These are phyloP conservation scores for Collichthys lucidus DNA, from an alignment of 2,113 vertebrate genomes.

Conservation along the genomic window DNA sequence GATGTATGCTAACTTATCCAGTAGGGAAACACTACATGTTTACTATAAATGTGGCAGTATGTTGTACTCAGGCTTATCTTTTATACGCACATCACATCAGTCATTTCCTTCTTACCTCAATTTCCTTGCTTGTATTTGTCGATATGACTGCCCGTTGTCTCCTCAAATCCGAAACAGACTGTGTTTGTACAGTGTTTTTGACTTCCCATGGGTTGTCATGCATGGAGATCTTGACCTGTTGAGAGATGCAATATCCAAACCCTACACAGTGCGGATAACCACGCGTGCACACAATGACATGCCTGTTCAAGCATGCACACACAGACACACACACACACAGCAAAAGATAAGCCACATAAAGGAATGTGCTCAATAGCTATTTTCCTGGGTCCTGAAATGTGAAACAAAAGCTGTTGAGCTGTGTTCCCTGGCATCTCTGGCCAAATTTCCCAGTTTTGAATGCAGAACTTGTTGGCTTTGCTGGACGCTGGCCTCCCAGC, in stretches of 20 bases:
- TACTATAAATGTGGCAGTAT: slow-evolving; percentile 34
- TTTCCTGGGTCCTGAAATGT: slow-evolving; percentile 43
- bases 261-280: neutral
- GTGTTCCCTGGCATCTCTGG: slow-evolving; percentile 19
- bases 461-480: slow-evolving; percentile 29
- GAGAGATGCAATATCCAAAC: slow-evolving; percentile 19
- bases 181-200: slow-evolving; percentile 65
- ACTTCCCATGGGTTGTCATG: slow-evolving; percentile 38
- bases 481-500: slow-evolving; percentile 30
- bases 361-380: slow-evolving; percentile 24
- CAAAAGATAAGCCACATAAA: slow-evolving; percentile 20
- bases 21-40: neutral
- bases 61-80: slow-evolving; percentile 34
- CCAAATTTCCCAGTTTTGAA: slow-evolving; percentile 48
- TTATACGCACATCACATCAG: slow-evolving; percentile 31
- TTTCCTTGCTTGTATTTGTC: slow-evolving; percentile 46
- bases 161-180: slow-evolving; percentile 48
- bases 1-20: slow-evolving; percentile 36
- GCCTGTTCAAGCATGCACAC: slow-evolving; percentile 12
- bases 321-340: neutral
- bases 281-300: slow-evolving; percentile 18
- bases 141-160: slow-evolving; percentile 52
- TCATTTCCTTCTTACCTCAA: slow-evolving; percentile 36
- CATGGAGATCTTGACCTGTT: slow-evolving; percentile 20
- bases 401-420: slow-evolving; percentile 46